Base-by-base conservation (phyloP, 2,888 invertebrate species). In the Nipponacmea schrenckii region DNA sequence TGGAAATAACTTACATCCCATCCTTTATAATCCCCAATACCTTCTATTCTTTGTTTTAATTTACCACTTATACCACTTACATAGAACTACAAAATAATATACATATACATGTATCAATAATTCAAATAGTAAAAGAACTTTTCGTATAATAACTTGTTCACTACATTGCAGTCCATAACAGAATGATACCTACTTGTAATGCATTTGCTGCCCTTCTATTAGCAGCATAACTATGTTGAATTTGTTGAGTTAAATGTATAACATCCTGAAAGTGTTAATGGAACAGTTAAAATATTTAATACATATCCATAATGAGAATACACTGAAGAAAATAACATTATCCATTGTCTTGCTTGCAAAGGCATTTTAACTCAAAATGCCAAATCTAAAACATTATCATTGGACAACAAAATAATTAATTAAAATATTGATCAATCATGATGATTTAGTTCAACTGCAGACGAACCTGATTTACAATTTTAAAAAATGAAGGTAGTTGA, bases 231-330 rank as follows among this genome's bases (percentile, higher is more conserved):
- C 96, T 95, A 69, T 96, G 91, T 77, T 95, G 91, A 79, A 97
- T 92, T 90, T 98, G 98, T 88, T 96, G 96, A 14, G 94, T 93
- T 79, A 96, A 93, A 91, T 96, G 96, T 73, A 92, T 93, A 83
- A 96, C 92, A 87, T 97, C 96, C 90, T 92, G 83, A 44, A 81
- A 80, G 8, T 69, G 17, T 73, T 45, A 70, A 24, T 17, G 39
- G 45, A 67, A 24, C 20, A 14, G 31, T 31, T 20, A 70, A 10
- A 75, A 7, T 44, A 65, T 12, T n/a, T 17, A 2, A 31, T 24
- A 24, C 10, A n/a, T 24, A 26, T 63, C 0, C 26, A 64, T 66
- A 5, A 56, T n/a, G 20, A 4, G 56, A 56, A 56, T 5, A n/a
- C 20, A 56, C 20, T n/a, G n/a, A 56, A 56, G n/a, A 56, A n/a